A percentile compares a stretch with the other conserved stretches of the same genome.
Conservation (phyloP, 2,888 invertebrate species). For the Drosophila antonietae region DNA sequence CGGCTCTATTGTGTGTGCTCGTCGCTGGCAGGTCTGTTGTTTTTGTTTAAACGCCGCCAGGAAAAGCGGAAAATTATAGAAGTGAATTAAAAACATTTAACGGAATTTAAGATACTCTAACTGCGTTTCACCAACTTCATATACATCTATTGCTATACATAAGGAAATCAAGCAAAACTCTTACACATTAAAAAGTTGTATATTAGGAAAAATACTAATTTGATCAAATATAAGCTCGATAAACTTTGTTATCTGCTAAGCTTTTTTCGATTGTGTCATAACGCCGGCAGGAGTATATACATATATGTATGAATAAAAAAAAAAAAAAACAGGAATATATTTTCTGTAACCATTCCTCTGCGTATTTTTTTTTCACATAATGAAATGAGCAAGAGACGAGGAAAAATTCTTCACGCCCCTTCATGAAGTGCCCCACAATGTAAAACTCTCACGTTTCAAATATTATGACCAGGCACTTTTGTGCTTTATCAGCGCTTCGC, state of each 20-base stretch:
- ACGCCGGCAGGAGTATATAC: not conserved
- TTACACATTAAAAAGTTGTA: not conserved
- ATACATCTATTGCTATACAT: not conserved
- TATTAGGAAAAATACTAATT: not conserved
- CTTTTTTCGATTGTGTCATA: not conserved
- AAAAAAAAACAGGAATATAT: slow-evolving; percentile 30
- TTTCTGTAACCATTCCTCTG: slow-evolving; percentile 46
- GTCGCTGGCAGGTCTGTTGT: slow-evolving; percentile 12
- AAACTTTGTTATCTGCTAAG: not conserved
- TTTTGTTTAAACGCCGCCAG: slow-evolving; percentile 22
- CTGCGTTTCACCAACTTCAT: not conserved
- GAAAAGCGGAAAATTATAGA: slow-evolving; percentile 13
- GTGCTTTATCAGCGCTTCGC: slow-evolving; percentile 57
- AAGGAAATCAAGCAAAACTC: not conserved
- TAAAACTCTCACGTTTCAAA: slow-evolving; percentile 59
- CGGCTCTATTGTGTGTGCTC: slow-evolving; percentile 55
- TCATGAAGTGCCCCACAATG: slow-evolving; percentile 21
- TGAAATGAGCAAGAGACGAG: slow-evolving; percentile 9
- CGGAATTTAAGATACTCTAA: slow-evolving; percentile 8
- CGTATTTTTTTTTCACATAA: slow-evolving; percentile 12
- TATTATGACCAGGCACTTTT: slow-evolving; percentile 54
- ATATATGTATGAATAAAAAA: not conserved
- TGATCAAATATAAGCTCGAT: not conserved
- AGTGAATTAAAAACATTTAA: not conserved
- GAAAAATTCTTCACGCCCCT: slow-evolving; percentile 17